Percentiles rank a stretch among this genome's conserved stretches.
phyloP scores from a whole-genome alignment of 2,888 invertebrate genomes.

The Theretra japonica region DNA sequence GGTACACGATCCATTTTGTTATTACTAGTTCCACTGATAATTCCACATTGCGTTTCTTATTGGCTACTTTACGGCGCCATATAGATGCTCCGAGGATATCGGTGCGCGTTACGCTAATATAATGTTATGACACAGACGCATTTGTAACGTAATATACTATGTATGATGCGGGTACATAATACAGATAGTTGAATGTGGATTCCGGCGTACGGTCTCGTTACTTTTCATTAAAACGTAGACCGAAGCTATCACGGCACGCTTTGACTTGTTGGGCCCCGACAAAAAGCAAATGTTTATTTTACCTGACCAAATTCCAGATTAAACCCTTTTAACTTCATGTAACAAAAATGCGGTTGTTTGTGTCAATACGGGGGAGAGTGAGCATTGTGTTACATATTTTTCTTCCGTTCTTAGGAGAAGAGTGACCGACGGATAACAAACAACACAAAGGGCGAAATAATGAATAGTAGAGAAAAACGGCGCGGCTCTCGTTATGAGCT shows the following conservation, averaged over 20 bases:
- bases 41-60: constrained; percentile 12
- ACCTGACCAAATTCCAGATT: constrained; percentile 76
- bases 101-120: not conserved
- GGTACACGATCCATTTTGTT: constrained; percentile 24
- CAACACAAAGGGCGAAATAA: constrained; percentile 79
- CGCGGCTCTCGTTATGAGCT: constrained; percentile 77
- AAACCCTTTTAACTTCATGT: constrained; percentile 71
- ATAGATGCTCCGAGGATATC: constrained; percentile 22
- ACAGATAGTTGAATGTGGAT: not conserved
- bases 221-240: constrained; percentile 32
- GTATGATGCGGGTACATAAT: not conserved
- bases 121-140: constrained; percentile 23
- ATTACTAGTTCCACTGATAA: constrained; percentile 21
- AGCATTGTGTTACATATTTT: constrained; percentile 68
- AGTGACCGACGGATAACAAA: constrained; percentile 69
- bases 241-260: constrained; percentile 43
- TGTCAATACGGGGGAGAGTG: constrained; percentile 67
- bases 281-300: constrained; percentile 70
- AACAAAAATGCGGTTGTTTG: constrained; percentile 71
- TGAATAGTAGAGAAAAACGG: constrained; percentile 81
- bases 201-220: constrained; percentile 27
- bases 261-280: constrained; percentile 56
- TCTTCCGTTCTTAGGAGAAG: constrained; percentile 66
- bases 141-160: constrained; percentile 31
- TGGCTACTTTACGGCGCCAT: constrained; percentile 19